Evolutionary conservation across 2,797 vertebrate species (phyloP), one percentile per base, ranked within the genome.

Genomic region (Babyrousa celebensis): DNA sequence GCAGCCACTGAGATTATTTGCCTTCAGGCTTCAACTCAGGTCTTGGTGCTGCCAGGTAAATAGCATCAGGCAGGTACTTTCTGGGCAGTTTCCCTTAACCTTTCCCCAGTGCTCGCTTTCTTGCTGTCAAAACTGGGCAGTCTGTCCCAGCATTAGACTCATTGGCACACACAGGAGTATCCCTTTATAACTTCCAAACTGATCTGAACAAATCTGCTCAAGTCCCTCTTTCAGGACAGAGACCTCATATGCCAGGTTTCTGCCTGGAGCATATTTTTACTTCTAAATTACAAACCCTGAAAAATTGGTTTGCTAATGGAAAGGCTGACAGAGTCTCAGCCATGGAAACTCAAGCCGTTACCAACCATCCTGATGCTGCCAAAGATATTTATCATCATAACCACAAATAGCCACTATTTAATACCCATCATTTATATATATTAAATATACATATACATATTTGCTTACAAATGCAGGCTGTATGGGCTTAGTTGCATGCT

Each of bases 261-360:
- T 93, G 63, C 96, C 78, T 21, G 17, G 63, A 86, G 74, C 74
- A 74, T 68, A 77, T 48, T 85, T 92, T 93, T 85, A 70, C 40
- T 78, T 75, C 36, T 54, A 74, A 88, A 72, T 80, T 86, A 71
- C 56, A 91, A 94, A 94, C 68, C 3, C 74, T 78, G 86, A 94
- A 93, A 95, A 93, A 96, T 63, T 92, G 91, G 58, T 85, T 86
- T 94, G 65, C 18, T 89, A 83, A 95, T 56, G 85, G 91, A 86
- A 95, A 95, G 58, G 21, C 52, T 70, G 94, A 87, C 77, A 90
- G 25, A 87, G 25, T 72, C 70, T 77, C 77, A 87, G 72, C 67
- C 91, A 68, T 12, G 0, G 7, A 90, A 75, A 90, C 65, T 79
- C 70, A 77, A 79, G 68, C 52, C 75, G 29, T 70, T 25, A 78